phyloP scores from a whole-genome alignment of 2,797 vertebrate species.

The Enteromius paludinosus region DNA sequence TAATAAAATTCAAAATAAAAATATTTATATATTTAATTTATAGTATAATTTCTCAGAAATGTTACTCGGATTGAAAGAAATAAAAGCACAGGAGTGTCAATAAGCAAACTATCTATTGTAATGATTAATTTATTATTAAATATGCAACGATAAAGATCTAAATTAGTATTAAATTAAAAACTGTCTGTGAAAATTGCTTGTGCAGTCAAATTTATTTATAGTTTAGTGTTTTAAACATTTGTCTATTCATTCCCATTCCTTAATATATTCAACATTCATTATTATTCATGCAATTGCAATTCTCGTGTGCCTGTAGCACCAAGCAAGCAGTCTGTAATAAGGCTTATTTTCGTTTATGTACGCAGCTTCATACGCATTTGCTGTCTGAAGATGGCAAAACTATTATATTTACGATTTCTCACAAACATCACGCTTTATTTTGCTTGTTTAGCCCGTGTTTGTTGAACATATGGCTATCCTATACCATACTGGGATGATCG shows the following conservation, averaged over 20 bases:
- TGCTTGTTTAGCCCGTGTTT: background rate
- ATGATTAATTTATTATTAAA: background rate
- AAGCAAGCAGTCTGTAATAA: background rate
- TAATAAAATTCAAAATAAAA: background rate
- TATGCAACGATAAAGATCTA: background rate
- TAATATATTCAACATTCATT: background rate
- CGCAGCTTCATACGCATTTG: background rate
- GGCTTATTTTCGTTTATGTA: background rate
- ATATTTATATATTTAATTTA: no score
- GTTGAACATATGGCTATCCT: conserved; percentile 7
- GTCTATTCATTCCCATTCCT: background rate
- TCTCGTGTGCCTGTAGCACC: background rate
- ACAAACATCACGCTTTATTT: background rate
- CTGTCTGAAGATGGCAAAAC: background rate
- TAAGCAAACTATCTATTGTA: background rate
- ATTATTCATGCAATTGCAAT: background rate
- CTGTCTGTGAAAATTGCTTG: no score
- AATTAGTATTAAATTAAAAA: background rate
- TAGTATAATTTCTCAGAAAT: background rate
- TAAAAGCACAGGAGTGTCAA: background rate
- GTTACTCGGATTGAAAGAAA: background rate
- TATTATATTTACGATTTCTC: background rate
- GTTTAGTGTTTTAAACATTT: background rate
- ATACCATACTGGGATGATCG: conserved; percentile 19
- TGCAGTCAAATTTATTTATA: background rate